Percentiles rank a stretch among this genome's conserved stretches.
These are phyloP conservation scores for Tupaia tana DNA, from an alignment of 2,113 vertebrate genomes.

Conservation along the genomic window DNA sequence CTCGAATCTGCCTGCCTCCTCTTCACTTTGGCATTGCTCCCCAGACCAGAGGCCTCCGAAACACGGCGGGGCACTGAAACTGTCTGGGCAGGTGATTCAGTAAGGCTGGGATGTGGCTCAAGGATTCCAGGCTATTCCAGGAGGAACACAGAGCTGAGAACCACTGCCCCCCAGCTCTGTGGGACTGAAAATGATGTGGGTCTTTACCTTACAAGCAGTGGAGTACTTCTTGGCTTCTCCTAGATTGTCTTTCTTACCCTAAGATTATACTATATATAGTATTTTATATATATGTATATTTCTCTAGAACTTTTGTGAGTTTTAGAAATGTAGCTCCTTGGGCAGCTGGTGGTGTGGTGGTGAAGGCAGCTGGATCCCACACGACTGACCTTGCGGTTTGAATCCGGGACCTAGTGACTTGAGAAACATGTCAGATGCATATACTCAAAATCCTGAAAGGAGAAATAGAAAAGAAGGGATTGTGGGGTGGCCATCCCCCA, in stretches of 20 bases:
- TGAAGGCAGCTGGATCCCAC: no score
- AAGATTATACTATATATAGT: not conserved
- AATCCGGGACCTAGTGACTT: no score
- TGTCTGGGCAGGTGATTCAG: not conserved
- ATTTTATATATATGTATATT: not conserved
- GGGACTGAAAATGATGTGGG: not conserved
- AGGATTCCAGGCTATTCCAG: not conserved
- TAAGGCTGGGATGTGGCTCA: not conserved
- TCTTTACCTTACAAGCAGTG: not conserved
- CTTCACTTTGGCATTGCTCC: not conserved
- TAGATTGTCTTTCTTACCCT: not conserved
- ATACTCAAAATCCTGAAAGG: no score
- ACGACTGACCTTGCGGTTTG: no score
- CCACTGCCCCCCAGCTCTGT: not conserved
- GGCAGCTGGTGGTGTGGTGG: no score
- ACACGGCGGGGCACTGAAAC: not conserved
- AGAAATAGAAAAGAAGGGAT: no score
- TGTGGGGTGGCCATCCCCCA: no score
- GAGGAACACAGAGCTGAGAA: not conserved
- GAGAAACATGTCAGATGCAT: no score
- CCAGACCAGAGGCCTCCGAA: not conserved
- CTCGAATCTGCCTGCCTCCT: not conserved
- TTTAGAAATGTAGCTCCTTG: not conserved
- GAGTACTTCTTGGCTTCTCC: not conserved
- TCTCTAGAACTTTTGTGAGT: not conserved